Conservation (phyloP, 2,797 vertebrate species). For the Sebastes aleutianus region DNA sequence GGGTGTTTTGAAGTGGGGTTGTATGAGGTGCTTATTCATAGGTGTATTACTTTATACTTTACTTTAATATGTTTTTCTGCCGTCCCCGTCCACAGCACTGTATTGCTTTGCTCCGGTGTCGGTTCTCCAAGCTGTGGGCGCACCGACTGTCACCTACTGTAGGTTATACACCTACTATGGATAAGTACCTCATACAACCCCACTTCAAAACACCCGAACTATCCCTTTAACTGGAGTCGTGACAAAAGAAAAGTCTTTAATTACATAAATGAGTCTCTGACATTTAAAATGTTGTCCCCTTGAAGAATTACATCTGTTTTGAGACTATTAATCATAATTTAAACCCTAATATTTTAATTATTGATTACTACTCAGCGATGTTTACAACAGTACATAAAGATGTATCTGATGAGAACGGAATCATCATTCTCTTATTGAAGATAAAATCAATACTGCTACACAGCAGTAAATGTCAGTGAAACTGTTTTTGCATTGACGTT, state of each 20-base stretch:
- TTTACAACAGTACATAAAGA: not conserved
- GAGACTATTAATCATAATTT: not conserved
- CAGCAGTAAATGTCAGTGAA: not conserved
- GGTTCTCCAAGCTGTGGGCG: too few relatives aligned
- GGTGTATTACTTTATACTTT: too few relatives aligned
- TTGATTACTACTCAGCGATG: not conserved
- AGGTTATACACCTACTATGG: too few relatives aligned
- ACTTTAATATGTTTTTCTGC: too few relatives aligned
- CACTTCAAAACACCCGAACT: too few relatives aligned
- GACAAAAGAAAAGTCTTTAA: not conserved
- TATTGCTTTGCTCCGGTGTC: too few relatives aligned
- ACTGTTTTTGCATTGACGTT: not conserved
- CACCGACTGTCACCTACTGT: too few relatives aligned
- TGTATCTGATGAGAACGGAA: not conserved
- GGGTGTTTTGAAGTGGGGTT: too few relatives aligned
- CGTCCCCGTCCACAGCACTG: too few relatives aligned
- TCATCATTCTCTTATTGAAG: not conserved
- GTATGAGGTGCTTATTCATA: too few relatives aligned
- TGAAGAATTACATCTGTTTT: not conserved
- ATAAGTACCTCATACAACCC: too few relatives aligned
- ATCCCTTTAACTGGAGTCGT: too few relatives aligned
- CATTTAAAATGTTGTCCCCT: not conserved
- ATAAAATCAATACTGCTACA: slow-evolving; percentile 15
- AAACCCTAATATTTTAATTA: not conserved
- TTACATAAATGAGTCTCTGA: not conserved